Percentiles rank a stretch among this genome's conserved stretches.
phyloP scores from a whole-genome alignment of 2,888 invertebrate species.

The Nomada ruficornis region DNA sequence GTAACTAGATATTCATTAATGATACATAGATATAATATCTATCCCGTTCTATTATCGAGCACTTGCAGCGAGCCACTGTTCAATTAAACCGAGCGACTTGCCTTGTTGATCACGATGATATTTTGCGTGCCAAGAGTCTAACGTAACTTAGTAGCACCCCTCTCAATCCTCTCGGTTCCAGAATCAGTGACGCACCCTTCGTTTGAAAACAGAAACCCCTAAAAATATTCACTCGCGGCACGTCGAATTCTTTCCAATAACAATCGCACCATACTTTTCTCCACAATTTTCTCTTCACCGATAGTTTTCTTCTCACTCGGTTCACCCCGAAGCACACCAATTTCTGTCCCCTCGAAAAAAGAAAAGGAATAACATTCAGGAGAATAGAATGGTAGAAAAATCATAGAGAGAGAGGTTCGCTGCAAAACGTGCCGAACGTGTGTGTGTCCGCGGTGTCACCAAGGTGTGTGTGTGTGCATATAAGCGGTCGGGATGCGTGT shows the following conservation, averaged over 20 bases:
- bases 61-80: conserved; percentile 75
- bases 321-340: background rate
- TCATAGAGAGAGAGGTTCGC: conserved; percentile 54
- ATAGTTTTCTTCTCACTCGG: background rate
- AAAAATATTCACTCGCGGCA: background rate
- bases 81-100: background rate
- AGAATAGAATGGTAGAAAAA: background rate
- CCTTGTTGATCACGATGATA: background rate
- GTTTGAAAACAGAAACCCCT: background rate
- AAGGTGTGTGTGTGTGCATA: conserved; percentile 74
- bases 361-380: background rate
- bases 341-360: background rate
- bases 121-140: conserved; percentile 30
- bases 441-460: conserved; percentile 80
- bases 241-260: background rate
- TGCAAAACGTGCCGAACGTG: conserved; percentile 78
- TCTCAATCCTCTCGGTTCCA: no score
- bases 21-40: conserved; percentile 55
- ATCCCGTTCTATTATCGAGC: conserved; percentile 67
- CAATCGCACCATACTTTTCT: no score
- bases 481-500: conserved; percentile 63
- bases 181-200: background rate
- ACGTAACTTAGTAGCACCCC: background rate
- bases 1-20: conserved; percentile 82
- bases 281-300: no score